A percentile compares a stretch with the other conserved stretches of the same genome.
These are phyloP conservation scores for Ophioderma brevispina DNA, from an alignment of 35 echinoderm and acorn worm species.

Conservation along the genomic window DNA sequence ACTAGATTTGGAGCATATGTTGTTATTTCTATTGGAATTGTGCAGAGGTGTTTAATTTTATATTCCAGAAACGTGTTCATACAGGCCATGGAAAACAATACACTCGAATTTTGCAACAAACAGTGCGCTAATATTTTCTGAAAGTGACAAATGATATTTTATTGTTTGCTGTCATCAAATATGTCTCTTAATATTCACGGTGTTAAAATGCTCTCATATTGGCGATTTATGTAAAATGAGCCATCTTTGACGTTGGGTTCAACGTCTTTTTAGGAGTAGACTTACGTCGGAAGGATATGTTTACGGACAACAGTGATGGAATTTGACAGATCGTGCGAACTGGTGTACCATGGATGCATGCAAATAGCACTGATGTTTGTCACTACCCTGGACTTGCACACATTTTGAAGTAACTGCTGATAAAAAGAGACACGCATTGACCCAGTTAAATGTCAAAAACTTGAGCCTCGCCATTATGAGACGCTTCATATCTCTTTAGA, in stretches of 20 bases:
- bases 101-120: too few relatives aligned
- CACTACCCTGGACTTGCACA: neutral
- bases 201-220: neutral
- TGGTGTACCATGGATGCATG: neutral
- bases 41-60: too few relatives aligned
- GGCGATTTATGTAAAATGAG: neutral
- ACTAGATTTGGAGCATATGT: too few relatives aligned
- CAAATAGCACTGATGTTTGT: neutral
- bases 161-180: too few relatives aligned
- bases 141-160: too few relatives aligned
- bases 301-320: neutral
- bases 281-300: neutral
- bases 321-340: neutral
- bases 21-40: too few relatives aligned
- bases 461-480: neutral
- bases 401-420: neutral
- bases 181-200: neutral
- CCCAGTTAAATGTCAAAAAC: conserved; percentile 6
- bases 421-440: neutral
- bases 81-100: too few relatives aligned
- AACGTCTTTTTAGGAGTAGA: neutral
- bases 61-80: too few relatives aligned
- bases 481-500: neutral
- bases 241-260: neutral
- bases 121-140: too few relatives aligned